phyloP scores from a whole-genome alignment of 2,888 invertebrate genomes.

The Choristoneura rosaceana region DNA sequence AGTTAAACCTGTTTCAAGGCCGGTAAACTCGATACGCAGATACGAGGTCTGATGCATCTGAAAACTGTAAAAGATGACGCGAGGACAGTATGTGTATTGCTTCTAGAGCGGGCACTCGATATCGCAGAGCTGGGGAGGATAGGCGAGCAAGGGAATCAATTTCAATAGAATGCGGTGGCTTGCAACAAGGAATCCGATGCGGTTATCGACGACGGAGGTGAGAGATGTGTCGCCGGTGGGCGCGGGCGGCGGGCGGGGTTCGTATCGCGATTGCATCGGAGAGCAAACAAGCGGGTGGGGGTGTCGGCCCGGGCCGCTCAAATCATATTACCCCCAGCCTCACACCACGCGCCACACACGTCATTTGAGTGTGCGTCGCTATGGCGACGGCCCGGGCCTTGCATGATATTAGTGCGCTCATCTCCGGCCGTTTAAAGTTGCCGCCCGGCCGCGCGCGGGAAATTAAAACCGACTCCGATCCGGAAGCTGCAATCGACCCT shows the following conservation, averaged over 20 bases:
- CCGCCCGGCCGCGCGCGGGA: constrained; percentile 74
- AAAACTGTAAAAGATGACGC: constrained; percentile 33
- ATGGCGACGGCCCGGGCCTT: constrained; percentile 88
- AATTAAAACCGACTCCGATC: constrained; percentile 82
- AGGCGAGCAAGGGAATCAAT: constrained; percentile 75
- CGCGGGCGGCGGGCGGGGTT: constrained; percentile 57
- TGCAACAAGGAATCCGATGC: constrained; percentile 84
- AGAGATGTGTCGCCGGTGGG: constrained; percentile 75
- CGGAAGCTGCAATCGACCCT: constrained; percentile 73
- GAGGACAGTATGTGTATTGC: constrained; percentile 46
- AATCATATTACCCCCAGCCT: constrained; percentile 84
- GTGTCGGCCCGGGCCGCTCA: constrained; percentile 78
- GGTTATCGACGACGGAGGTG: constrained; percentile 83
- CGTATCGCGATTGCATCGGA: constrained; percentile 85
- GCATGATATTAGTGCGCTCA: constrained; percentile 85
- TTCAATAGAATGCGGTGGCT: constrained; percentile 82
- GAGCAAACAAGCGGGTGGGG: constrained; percentile 84
- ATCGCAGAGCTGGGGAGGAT: constrained; percentile 65
- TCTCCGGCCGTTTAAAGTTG: constrained; percentile 83
- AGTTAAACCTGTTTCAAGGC: neutral
- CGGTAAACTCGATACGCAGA: constrained; percentile 2
- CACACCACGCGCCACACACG: constrained; percentile 85
- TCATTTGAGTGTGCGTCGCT: constrained; percentile 89
- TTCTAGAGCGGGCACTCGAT: constrained; percentile 56
- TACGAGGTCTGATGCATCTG: constrained; percentile 28